phyloP scores from a whole-genome alignment of 1,140 invertebrate genomes.

The Chelonus insularis region DNA sequence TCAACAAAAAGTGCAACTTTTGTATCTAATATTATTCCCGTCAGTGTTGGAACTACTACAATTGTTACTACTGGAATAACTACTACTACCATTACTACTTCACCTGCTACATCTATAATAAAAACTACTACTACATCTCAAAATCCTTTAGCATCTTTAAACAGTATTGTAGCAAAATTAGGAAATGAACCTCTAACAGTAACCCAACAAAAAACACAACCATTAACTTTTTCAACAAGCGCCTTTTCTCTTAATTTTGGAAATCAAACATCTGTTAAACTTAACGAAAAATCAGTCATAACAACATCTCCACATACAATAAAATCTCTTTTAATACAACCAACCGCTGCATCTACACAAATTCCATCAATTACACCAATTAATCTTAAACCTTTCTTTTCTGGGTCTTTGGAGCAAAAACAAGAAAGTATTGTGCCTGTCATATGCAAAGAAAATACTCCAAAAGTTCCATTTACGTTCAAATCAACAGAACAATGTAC shows the following conservation, averaged over 20 bases:
- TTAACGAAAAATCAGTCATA: background rate
- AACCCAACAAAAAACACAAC: slow-evolving; percentile 28
- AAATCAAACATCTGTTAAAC: background rate
- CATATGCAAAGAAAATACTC: too few relatives aligned
- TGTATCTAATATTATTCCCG: too few relatives aligned
- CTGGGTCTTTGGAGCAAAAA: background rate
- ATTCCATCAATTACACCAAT: background rate
- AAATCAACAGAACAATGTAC: too few relatives aligned
- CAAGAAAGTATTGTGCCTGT: too few relatives aligned
- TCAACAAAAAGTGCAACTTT: too few relatives aligned
- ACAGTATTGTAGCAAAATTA: slow-evolving; percentile 50
- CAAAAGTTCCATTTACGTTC: too few relatives aligned
- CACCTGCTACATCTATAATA: background rate
- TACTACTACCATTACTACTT: background rate
- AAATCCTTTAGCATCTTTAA: slow-evolving; percentile 47
- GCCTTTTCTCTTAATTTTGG: background rate
- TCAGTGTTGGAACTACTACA: too few relatives aligned
- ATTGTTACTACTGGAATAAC: background rate
- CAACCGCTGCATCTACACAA: too few relatives aligned
- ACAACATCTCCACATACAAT: slow-evolving; percentile 37
- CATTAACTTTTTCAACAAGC: background rate
- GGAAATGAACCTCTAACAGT: slow-evolving; percentile 30
- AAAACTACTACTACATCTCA: too few relatives aligned
- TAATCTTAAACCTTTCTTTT: background rate
- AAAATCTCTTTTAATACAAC: slow-evolving; percentile 34